Evolutionary conservation across 2,797 vertebrate species (phyloP), one percentile per base, ranked within the genome.

Genomic region (Mus caroli): DNA sequence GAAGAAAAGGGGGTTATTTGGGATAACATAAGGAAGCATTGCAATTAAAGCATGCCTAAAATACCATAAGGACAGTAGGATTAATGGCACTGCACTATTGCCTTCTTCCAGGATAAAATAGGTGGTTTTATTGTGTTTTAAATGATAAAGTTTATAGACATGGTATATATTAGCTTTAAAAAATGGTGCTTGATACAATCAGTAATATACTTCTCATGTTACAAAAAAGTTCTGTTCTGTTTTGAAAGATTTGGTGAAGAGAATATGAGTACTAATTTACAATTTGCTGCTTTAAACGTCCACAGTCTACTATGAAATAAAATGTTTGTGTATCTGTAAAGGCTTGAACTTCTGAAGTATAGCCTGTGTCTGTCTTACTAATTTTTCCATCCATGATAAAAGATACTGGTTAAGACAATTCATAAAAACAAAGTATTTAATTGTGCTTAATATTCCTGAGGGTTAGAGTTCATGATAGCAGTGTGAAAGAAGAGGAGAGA

Each of bases 391-490:
- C 77, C 54, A 31, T 54, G 9, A 11, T 79, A 12, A 79, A 79
- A n/a, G 19, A 54, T 22, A 10, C 9, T 79, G 50, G 31, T 26
- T 1, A 79, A 22, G 50, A 22, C 17, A 79, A 54, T 34, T 54
- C 34, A 6, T 6, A 79, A 54, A 54, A 79, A 12, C 9, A 22
- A 34, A 54, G 4, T n/a, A 31, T 54, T n/a, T 34, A 34, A 20
- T n/a, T n/a, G 54, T 31, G 50, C 77, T 22, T 54, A n/a, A 10
- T 54, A 52, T 34, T n/a, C 19, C 31, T 22, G 50, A 54, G 4
- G 9, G 2, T 2, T 52, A 20, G 2, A 79, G 15, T 12, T 1
- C 1, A n/a, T n/a, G 19, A n/a, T 6, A 9, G 31, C 50, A 20
- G 7, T 54, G 77, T 54, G 50, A 54, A 22, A 28, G 77, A 54